Base-by-base conservation (phyloP, 2,113 vertebrate species). In the Holacanthus passer region DNA sequence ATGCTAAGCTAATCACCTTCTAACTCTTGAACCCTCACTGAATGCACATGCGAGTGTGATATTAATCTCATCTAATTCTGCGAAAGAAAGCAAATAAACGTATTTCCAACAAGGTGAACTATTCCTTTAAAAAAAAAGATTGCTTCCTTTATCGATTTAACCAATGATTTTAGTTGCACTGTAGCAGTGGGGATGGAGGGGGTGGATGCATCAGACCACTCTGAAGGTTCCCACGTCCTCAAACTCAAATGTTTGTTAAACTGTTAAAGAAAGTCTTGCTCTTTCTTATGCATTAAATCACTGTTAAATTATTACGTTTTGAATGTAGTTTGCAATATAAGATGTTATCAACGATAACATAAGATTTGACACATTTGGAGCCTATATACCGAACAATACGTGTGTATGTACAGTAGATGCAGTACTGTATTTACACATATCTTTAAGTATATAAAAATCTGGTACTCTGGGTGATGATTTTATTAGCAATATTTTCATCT, bases 101-200 rank as follows among this genome's bases (percentile, higher is more conserved):
- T 12, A 55, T 58, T 67, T 16, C 64, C 65, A 31, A 50, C 59
- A 47, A 19, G 37, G 14, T 62, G 37, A 76, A 20, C 16, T 76
- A 16, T 59, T 68, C 63, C 37, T 81, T 67, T 22, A 43, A 59
- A 45, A 39, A 24, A 24, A 29, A 19, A 7, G 39, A 77, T 27
- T 56, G 65, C 67, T 74, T 83, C 74, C 58, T 70, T 70, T 77
- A 47, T 69, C 24, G 20, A 64, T 50, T 50, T 13, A 77, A 56
- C 45, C 65, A 50, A 80, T 81, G 69, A 66, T 60, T 86, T 84
- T 64, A 78, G 86, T 84, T 92, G 90, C 87, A 90, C 87, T 92
- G 84, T 79, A 82, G 73, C 53, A 17, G 68, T 31, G 27, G n/a
- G 31, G 63, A 14, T 56, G 20, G 7, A 8, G n/a, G 29, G 72